Conservation (phyloP, 2,888 invertebrate genomes). For the Girardia tigrina region DNA sequence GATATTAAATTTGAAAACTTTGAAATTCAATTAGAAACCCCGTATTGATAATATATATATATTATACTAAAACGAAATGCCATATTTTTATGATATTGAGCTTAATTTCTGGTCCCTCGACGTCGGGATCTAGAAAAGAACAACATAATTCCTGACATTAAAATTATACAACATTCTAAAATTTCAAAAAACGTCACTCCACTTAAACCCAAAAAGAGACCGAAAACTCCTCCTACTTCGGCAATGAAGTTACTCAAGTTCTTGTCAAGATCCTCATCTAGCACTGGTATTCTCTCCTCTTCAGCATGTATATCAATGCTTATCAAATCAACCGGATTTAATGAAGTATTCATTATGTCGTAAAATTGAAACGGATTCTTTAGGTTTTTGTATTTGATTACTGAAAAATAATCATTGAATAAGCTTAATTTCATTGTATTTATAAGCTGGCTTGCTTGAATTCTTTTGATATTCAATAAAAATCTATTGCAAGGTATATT, state of each 20-base stretch:
- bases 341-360: background rate
- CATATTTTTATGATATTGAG: too few species aligned
- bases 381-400: background rate
- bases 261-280: background rate
- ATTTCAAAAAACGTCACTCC: constrained; percentile 12
- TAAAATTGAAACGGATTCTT: background rate
- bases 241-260: background rate
- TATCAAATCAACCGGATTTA: background rate
- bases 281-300: background rate
- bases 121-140: too few species aligned
- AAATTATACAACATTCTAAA: background rate
- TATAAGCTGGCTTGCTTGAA: background rate
- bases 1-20: too few species aligned
- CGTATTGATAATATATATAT: too few species aligned
- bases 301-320: background rate
- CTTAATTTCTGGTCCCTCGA: too few species aligned
- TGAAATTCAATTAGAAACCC: too few species aligned
- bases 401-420: background rate
- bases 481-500: background rate
- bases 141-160: background rate
- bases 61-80: too few species aligned
- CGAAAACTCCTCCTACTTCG: background rate
- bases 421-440: background rate
- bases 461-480: background rate
- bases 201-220: background rate